Percentiles rank a stretch among this genome's conserved stretches.
These are phyloP conservation scores for Theocolax elegans DNA, from an alignment of 1,140 invertebrate genomes.

Conservation along the genomic window DNA sequence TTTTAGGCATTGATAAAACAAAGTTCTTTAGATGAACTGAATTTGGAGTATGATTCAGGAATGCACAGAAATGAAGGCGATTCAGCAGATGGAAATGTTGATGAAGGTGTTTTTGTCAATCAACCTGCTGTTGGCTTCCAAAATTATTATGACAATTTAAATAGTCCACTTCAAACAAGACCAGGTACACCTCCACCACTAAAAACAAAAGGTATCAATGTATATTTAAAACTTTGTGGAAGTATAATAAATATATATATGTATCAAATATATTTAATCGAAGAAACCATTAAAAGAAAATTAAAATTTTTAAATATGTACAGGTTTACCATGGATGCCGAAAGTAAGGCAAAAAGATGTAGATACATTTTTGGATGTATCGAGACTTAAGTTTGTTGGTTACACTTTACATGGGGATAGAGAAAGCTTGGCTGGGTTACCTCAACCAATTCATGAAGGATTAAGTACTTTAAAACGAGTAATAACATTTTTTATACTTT, in stretches of 20 bases:
- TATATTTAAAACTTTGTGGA: not conserved
- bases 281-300: slow-evolving; percentile 1
- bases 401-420: slow-evolving; percentile 87
- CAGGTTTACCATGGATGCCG: slow-evolving; percentile 91
- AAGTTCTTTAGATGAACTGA: slow-evolving; percentile 90
- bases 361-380: slow-evolving; percentile 90
- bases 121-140: slow-evolving; percentile 48
- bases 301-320: not conserved
- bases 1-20: slow-evolving; percentile 88
- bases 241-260: too few relatives aligned
- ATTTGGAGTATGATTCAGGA: slow-evolving; percentile 55
- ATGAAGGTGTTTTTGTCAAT: slow-evolving; percentile 47
- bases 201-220: slow-evolving; percentile 61
- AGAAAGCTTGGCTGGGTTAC: slow-evolving; percentile 90
- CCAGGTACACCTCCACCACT: slow-evolving; percentile 65
- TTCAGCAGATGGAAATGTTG: slow-evolving; percentile 58
- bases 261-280: too few relatives aligned
- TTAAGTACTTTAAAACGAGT: slow-evolving; percentile 87
- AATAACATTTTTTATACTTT: slow-evolving; percentile 23
- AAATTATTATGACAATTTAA: slow-evolving; percentile 55
- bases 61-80: slow-evolving; percentile 64
- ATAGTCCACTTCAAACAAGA: slow-evolving; percentile 55
- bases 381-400: slow-evolving; percentile 94
- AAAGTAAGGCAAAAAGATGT: slow-evolving; percentile 96
- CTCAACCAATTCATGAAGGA: slow-evolving; percentile 95